Evolutionary conservation across 2,888 invertebrate genomes (phyloP), one percentile per base, ranked within the genome.

Genomic region (Harmothoe impar): DNA sequence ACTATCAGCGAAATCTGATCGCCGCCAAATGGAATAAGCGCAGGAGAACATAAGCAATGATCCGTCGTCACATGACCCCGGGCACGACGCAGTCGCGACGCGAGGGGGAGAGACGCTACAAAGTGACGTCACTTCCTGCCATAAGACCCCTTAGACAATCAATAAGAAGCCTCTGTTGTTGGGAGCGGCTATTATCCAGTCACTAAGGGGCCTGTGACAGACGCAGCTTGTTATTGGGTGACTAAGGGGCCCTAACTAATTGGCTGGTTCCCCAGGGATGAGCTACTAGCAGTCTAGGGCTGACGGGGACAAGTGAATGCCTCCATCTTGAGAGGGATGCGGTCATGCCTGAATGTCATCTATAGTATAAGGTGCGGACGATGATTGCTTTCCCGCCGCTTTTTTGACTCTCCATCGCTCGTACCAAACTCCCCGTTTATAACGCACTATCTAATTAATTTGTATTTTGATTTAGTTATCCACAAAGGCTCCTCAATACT

Each of bases 241-340:
- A 29, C 72, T 72, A 72, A 72, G 72, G 72, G 72, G 72, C 72
- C 72, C 72, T 72, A 31, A 31, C 72, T 72, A 72, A 72, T 72
- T 72, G 72, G 72, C 72, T 72, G 72, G 72, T 72, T 72, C 72
- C 72, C 72, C 15, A 15, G n/a, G 62, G 62, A 62, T 62, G 72
- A 72, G 72, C 20, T 72, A 29, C 72, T 72, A 25, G 72, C 25
- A 1, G 72, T 72, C 72, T 15, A 25, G 29, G 31, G 15, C 29
- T 72, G 72, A 25, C 29, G 31, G 72, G 72, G 25, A 72, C 72
- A 25, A 72, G 72, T 29, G 31, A 72, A 72, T 7, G 72, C 29
- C 29, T 7, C 72, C 72, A 72, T 72, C 72, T 72, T 72, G 72
- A 15, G 25, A 72, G 62, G 20, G 29, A 72, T 25, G 25, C 72